Evolutionary conservation across 2,113 vertebrate species (phyloP).

Genomic region (Corynorhinus townsendii): DNA sequence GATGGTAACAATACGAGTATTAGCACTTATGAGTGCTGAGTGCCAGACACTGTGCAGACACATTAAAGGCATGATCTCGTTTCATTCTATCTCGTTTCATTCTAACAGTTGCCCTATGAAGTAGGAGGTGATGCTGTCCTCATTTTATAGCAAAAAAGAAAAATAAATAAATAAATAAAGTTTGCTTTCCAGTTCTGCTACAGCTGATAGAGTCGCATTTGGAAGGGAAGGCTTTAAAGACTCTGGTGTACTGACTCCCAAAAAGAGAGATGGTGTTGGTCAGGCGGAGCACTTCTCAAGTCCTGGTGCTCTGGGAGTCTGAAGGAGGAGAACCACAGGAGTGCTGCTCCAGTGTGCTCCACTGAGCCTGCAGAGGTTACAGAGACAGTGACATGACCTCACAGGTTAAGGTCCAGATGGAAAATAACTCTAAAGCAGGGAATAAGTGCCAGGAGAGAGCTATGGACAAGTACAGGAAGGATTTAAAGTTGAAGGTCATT

Average conservation of each 20-base stretch:
- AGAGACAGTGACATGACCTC: background rate
- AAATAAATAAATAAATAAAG: background rate
- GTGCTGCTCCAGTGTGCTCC: background rate
- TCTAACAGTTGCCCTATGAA: background rate
- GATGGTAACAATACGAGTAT: background rate
- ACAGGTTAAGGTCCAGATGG: background rate
- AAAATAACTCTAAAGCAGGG: background rate
- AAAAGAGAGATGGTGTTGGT: background rate
- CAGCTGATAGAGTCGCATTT: background rate
- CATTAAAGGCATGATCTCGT: background rate
- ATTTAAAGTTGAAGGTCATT: background rate
- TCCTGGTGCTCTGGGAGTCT: background rate
- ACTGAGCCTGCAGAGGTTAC: background rate
- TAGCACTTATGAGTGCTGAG: background rate
- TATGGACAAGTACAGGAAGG: background rate
- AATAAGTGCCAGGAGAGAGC: background rate
- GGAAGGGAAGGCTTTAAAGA: background rate
- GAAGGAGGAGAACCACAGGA: background rate
- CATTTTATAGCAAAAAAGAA: background rate
- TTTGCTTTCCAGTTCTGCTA: background rate
- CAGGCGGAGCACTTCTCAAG: background rate
- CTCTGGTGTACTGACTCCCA: background rate
- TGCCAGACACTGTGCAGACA: background rate
- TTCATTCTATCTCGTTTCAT: too few relatives aligned
- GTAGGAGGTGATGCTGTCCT: background rate